Evolutionary conservation across 2,888 invertebrate species (phyloP).

Genomic region (Pandemis cinnamomeana): DNA sequence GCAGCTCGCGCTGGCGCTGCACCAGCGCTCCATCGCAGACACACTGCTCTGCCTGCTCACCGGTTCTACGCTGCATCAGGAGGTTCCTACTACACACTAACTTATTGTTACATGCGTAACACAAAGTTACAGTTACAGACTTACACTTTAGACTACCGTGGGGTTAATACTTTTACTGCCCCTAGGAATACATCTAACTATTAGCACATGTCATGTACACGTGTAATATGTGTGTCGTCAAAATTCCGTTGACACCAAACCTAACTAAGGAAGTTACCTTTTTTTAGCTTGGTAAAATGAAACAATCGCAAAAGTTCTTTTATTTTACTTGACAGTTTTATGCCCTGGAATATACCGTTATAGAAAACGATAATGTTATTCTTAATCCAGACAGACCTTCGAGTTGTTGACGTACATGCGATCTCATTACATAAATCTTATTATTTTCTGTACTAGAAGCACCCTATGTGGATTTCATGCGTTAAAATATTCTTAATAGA

Average conservation of each 20-base stretch:
- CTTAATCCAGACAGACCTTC: background rate
- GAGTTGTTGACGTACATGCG: conserved; percentile 3
- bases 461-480: background rate
- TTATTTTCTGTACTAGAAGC: background rate
- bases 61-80: conserved; percentile 89
- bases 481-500: background rate
- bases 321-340: background rate
- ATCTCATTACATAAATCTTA: background rate
- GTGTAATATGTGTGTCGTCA: too few species aligned
- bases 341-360: background rate
- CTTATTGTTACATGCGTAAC: too few species aligned
- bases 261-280: background rate
- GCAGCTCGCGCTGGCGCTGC: conserved; percentile 94
- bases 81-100: conserved; percentile 52
- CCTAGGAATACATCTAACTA: too few species aligned
- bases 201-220: too few species aligned
- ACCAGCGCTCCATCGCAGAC: conserved; percentile 98
- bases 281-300: too few species aligned
- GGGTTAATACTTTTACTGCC: too few species aligned
- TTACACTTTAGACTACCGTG: too few species aligned
- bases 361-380: background rate
- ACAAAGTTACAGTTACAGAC: too few species aligned
- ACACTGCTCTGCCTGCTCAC: conserved; percentile 97
- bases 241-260: too few species aligned
- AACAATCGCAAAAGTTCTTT: background rate